Conservation (phyloP, 2,888 invertebrate genomes). For the Nectonema munidae region DNA sequence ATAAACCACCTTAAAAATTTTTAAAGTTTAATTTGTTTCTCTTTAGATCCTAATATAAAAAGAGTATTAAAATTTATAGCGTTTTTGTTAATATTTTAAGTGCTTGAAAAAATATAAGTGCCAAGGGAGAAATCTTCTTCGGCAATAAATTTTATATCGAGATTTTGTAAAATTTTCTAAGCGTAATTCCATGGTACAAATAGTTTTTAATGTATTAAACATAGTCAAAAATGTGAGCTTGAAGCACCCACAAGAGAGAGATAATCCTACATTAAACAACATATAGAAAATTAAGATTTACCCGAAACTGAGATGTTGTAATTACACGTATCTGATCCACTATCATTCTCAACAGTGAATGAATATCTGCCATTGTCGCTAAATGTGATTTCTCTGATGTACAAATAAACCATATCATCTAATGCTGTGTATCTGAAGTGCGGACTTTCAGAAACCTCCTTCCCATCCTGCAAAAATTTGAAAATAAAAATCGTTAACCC, state of each 20-base stretch:
- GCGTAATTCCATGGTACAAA: too few relatives aligned
- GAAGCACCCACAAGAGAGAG: too few relatives aligned
- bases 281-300: too few relatives aligned
- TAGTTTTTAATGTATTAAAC: too few relatives aligned
- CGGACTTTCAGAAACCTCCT: conserved; percentile 37
- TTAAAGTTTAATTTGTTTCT: neutral
- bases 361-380: conserved; percentile 63
- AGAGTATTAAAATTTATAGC: neutral
- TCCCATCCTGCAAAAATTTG: conserved; percentile 31
- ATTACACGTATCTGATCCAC: conserved; percentile 46
- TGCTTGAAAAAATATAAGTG: too few relatives aligned
- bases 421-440: conserved; percentile 62
- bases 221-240: too few relatives aligned
- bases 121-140: too few relatives aligned
- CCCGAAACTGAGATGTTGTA: conserved; percentile 57
- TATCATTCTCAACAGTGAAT: conserved; percentile 53
- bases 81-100: too few relatives aligned
- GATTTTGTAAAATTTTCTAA: too few relatives aligned
- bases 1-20: neutral
- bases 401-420: conserved; percentile 79
- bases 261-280: too few relatives aligned
- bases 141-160: too few relatives aligned
- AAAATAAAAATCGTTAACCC: neutral
- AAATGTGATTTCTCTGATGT: conserved; percentile 57
- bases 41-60: neutral